These are phyloP conservation scores for Pseudomyrmex cubaensis DNA, from an alignment of 1,140 invertebrate species.

Conservation along the genomic window DNA sequence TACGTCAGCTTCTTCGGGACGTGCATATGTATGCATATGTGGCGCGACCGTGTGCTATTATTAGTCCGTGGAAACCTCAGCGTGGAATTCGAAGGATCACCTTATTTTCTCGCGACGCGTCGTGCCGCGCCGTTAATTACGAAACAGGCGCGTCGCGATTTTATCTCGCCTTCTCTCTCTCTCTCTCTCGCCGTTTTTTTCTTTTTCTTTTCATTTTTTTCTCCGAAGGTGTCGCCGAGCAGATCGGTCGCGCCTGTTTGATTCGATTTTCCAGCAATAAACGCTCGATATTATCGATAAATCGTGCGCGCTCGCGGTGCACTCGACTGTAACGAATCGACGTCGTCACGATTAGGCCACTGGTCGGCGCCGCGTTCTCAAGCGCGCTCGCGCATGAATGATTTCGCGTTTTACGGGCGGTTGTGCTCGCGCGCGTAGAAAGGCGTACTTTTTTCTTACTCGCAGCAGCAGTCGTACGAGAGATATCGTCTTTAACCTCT, in stretches of 20 bases:
- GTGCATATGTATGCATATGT: neutral
- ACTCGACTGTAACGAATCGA: conserved; percentile 55
- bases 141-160: conserved; percentile 16
- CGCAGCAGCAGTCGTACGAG: neutral
- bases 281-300: conserved; percentile 64
- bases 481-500: conserved; percentile 42
- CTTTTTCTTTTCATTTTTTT: neutral
- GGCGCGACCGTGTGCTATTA: conserved; percentile 56
- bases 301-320: conserved; percentile 37
- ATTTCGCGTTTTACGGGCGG: conserved; percentile 4
- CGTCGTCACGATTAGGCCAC: conserved; percentile 53
- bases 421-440: neutral
- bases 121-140: conserved; percentile 33
- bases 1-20: conserved; percentile 30
- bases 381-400: conserved; percentile 14
- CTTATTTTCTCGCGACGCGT: conserved; percentile 45
- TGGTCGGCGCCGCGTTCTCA: conserved; percentile 20
- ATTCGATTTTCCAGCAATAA: conserved; percentile 47
- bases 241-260: conserved; percentile 31
- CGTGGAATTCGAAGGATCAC: conserved; percentile 66
- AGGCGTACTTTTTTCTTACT: conserved; percentile 13
- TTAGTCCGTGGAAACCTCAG: conserved; percentile 66
- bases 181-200: no score
- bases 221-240: conserved; percentile 16
- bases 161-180: conserved; percentile 6